Conservation (phyloP, 35 echinoderm and acorn worm species). For the Hemicentrotus pulcherrimus region DNA sequence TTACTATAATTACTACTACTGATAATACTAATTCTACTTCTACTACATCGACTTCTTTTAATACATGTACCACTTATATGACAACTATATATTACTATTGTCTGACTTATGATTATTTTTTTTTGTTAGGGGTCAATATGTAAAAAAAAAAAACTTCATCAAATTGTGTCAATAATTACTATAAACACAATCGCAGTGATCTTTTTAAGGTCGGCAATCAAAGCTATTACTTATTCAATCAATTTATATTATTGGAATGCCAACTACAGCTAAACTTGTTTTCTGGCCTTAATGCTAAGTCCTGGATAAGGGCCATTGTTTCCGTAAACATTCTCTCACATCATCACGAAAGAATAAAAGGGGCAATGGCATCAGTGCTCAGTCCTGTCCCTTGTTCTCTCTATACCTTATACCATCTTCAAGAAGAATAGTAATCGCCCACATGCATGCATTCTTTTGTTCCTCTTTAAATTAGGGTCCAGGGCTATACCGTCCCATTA, state of each 20-base stretch:
- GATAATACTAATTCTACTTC: too few species aligned
- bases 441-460: constrained; percentile 20
- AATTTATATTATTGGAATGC: background rate
- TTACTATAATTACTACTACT: too few species aligned
- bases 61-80: too few species aligned
- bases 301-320: background rate
- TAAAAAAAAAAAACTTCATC: too few species aligned
- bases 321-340: background rate
- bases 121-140: too few species aligned
- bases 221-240: background rate
- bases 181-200: background rate
- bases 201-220: background rate
- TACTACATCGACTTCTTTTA: too few species aligned
- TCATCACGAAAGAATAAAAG: background rate
- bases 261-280: background rate
- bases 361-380: background rate
- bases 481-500: background rate
- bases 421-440: background rate
- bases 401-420: background rate
- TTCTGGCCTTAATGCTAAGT: background rate
- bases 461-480: constrained; percentile 14
- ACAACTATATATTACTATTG: too few species aligned
- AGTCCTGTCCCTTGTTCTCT: background rate
- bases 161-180: too few species aligned
- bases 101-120: too few species aligned